Conservation (phyloP, 2,113 vertebrate genomes). For the Gracilinanus agilis region DNA sequence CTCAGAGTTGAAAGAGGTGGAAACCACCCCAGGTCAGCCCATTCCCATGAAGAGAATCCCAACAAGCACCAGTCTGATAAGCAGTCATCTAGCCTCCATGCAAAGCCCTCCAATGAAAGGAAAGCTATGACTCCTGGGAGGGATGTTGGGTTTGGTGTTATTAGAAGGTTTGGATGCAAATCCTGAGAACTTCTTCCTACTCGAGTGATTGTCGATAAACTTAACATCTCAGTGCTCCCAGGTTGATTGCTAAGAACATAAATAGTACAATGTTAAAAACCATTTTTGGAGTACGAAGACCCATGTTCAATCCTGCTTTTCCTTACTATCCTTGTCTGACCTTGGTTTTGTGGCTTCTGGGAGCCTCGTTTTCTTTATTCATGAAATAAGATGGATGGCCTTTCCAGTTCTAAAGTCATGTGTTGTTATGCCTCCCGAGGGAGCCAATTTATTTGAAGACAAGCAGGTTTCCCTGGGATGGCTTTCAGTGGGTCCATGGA, state of each 20-base stretch:
- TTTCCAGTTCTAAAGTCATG: neutral
- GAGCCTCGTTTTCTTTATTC: neutral
- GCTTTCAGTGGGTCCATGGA: neutral
- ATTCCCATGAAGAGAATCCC: neutral
- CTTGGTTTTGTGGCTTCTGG: neutral
- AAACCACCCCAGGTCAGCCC: neutral
- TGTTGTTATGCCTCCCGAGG: neutral
- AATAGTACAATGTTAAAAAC: neutral
- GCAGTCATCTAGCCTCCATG: neutral
- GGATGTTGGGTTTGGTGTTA: neutral
- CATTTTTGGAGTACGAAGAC: neutral
- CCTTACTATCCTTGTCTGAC: neutral
- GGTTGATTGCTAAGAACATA: neutral
- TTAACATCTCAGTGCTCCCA: neutral
- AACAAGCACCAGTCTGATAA: neutral
- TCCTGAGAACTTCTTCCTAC: neutral
- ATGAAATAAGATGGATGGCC: neutral
- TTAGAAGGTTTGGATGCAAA: neutral
- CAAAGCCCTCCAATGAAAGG: neutral
- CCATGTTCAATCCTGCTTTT: neutral
- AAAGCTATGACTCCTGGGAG: neutral
- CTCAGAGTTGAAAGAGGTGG: neutral
- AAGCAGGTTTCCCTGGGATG: neutral
- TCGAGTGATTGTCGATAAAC: neutral
- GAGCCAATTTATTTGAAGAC: neutral